Base-by-base conservation (phyloP, 2,888 invertebrate genomes). In the Temnothorax rugatulus region DNA sequence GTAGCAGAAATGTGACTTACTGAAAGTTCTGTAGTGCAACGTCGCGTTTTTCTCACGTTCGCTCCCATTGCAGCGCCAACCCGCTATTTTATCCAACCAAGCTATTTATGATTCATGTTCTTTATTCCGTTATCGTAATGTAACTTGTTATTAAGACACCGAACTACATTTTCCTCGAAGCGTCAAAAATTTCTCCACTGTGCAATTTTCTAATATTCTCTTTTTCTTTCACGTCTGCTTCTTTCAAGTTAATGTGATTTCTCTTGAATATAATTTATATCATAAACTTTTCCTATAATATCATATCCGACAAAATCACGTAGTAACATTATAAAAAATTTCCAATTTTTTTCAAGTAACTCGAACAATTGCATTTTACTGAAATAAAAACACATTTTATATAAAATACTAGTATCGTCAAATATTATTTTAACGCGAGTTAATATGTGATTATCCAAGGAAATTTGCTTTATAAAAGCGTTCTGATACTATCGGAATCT, bases 51-150 rank as follows among this genome's bases (percentile, higher is more conserved):
- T 71, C 83, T 76, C 71, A 54, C 71, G 54, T 82, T 66, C 64
- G 54, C 63, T 41, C 82, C 66, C 64, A 44, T 79, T 54, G 29
- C 41, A 59, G 29, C 61, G n/a, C 59, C 59, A 81, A 54, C 61
- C 21, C 61, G 34, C 25, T 76, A 52, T 63, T 59, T 88, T 86
- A 84, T n/a, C 18, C 34, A 73, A 15, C 77, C 77, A 77, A 76
- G 83, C 68, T 82, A 74, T 84, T 84, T 88, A 82, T 84, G 66
- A 86, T 88, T 88, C 88, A 79, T 66, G 61, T 34, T 68, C 75
- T 47, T 84, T 83, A 57, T 44, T 82, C 82, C 61, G 84, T 84
- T 85, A 86, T 84, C 82, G 75, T 86, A 85, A 86, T 81, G 86
- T 76, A 74, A 47, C 71, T 81, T 82, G 82, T 87, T 87, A 85